Percentiles rank a stretch among this genome's conserved stretches.
Evolutionary conservation across 2,797 vertebrate species (phyloP).

Genomic region (Sciurus vulgaris): DNA sequence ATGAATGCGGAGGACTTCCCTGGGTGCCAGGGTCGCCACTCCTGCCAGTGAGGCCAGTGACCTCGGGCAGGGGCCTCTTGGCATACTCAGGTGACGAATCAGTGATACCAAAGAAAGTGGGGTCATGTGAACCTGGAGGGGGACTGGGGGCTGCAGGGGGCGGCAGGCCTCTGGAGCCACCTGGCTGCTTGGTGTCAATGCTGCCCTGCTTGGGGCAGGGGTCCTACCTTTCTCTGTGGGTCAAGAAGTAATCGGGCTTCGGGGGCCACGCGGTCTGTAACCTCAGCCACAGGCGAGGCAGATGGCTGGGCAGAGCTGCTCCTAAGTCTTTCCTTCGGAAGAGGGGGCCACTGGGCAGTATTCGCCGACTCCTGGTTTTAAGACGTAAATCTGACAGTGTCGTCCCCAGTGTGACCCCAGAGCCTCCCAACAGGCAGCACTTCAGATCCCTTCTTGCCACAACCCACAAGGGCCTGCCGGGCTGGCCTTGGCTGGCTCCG

Average conservation of each 20-base stretch:
- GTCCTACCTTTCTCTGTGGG: background rate
- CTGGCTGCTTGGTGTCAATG: background rate
- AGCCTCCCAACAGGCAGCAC: fast-evolving
- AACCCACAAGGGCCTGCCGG: fast-evolving
- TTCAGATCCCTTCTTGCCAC: background rate
- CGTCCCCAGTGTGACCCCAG: background rate
- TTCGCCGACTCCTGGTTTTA: background rate
- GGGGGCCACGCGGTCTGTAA: background rate
- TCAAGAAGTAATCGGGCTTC: background rate
- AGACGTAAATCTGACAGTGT: background rate
- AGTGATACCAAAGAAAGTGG: background rate
- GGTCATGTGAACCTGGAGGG: background rate
- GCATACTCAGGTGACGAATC: too few species aligned
- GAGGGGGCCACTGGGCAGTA: background rate
- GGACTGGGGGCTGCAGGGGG: background rate
- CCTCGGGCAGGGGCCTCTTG: background rate
- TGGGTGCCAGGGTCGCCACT: fast-evolving
- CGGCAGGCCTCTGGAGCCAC: background rate
- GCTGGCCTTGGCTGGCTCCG: background rate
- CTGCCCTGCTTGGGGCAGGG: background rate
- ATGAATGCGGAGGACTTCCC: too few species aligned
- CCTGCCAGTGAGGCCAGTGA: background rate
- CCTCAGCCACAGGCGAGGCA: background rate
- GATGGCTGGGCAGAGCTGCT: background rate
- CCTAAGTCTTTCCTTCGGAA: background rate